A percentile compares a stretch with the other conserved stretches of the same genome.
phyloP scores from a whole-genome alignment of 1,140 invertebrate species.

The Pogonomyrmex californicus region DNA sequence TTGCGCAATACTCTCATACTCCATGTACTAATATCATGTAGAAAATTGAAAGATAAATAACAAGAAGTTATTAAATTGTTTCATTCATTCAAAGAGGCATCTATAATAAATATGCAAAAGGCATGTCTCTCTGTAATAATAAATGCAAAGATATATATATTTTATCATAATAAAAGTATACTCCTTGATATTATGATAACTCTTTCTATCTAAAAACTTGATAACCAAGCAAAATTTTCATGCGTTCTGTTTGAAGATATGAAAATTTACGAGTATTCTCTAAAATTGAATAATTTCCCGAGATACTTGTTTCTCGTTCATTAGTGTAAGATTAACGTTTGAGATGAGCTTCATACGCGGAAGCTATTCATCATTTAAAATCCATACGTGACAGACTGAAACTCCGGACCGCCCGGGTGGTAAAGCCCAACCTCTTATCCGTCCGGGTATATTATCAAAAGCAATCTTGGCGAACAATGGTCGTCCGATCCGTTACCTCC shows the following conservation, averaged over 20 bases:
- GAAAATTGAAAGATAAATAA: neutral
- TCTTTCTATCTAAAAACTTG: neutral
- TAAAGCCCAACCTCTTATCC: slow-evolving; percentile 7
- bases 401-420: neutral
- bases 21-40: neutral
- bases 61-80: neutral
- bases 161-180: neutral
- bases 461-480: slow-evolving; percentile 41
- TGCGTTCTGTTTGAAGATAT: neutral
- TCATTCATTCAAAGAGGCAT: neutral
- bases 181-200: no score
- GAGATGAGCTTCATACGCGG: neutral
- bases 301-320: neutral
- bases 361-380: slow-evolving; percentile 34
- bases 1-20: neutral
- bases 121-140: neutral
- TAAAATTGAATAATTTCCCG: neutral
- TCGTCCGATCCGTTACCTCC: slow-evolving; percentile 89
- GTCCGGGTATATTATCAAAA: slow-evolving; percentile 14
- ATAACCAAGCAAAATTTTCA: neutral
- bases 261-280: neutral
- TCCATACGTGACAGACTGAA: slow-evolving; percentile 5
- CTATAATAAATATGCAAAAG: neutral
- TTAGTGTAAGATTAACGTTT: neutral
- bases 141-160: neutral